Evolutionary conservation across 2,797 vertebrate species (phyloP).

Genomic region (Iguana delicatissima): DNA sequence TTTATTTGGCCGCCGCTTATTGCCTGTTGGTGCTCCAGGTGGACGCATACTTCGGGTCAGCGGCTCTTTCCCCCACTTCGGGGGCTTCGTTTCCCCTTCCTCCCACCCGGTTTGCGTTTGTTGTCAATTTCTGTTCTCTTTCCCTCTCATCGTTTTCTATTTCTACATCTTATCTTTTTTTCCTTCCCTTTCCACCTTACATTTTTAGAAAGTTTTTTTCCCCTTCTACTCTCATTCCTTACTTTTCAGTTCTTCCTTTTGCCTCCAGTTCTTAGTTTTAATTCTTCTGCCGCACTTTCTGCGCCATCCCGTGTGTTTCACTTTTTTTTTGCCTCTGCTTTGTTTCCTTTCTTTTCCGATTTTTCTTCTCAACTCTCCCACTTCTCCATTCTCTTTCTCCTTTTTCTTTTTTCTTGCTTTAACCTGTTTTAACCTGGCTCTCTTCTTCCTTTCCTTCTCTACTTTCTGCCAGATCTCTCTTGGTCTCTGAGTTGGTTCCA

Average conservation of each 20-base stretch:
- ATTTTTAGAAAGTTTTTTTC: neutral
- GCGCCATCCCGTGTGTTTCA: too few species aligned
- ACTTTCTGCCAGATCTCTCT: neutral
- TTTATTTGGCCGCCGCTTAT: conserved; percentile 81
- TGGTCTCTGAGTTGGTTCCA: neutral
- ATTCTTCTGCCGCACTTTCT: neutral
- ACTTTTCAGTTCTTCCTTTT: neutral
- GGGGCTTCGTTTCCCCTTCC: neutral
- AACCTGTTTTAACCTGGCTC: too few species aligned
- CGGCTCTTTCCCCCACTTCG: conserved; percentile 17
- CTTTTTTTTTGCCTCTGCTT: neutral
- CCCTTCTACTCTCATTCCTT: too few species aligned
- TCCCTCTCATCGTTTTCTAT: too few species aligned
- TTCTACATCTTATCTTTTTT: neutral
- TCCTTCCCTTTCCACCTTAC: too few species aligned
- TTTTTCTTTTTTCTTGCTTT: too few species aligned
- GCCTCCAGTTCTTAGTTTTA: too few species aligned
- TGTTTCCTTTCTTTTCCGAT: neutral
- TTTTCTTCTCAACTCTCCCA: neutral
- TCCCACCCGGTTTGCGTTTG: neutral
- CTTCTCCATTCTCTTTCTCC: accelerated
- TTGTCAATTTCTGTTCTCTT: too few species aligned
- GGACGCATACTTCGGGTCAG: conserved; percentile 82
- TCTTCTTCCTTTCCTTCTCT: neutral
- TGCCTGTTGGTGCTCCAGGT: conserved; percentile 81